Conservation (phyloP, 2,797 vertebrate species). For the Xerus rutilus region DNA sequence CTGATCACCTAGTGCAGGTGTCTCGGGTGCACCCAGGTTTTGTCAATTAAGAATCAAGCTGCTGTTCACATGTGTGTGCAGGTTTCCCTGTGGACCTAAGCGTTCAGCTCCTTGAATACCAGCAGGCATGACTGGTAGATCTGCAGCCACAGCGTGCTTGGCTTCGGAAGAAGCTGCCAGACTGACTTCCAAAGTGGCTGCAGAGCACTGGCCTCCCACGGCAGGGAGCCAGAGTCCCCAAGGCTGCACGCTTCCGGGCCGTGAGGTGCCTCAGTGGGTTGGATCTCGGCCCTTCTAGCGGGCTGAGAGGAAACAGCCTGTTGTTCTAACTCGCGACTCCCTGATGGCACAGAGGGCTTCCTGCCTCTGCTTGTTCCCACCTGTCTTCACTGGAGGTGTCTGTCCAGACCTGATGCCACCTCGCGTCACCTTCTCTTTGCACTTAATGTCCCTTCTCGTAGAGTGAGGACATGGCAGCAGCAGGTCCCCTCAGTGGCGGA, state of each 20-base stretch:
- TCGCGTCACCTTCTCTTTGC: background rate
- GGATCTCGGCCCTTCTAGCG: accelerated
- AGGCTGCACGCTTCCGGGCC: accelerated
- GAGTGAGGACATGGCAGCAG: background rate
- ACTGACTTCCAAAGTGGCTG: background rate
- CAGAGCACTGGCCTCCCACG: accelerated
- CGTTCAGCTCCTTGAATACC: too few relatives aligned
- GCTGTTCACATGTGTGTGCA: accelerated
- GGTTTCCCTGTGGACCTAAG: background rate
- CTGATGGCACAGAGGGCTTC: too few relatives aligned
- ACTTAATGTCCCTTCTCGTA: background rate
- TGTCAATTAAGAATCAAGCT: accelerated
- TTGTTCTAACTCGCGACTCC: accelerated
- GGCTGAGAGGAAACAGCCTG: accelerated
- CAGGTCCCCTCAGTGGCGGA: too few relatives aligned
- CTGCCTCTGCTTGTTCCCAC: background rate
- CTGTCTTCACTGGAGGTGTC: background rate
- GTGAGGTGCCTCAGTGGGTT: accelerated
- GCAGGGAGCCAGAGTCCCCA: accelerated
- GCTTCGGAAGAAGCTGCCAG: background rate
- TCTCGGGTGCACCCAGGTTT: background rate
- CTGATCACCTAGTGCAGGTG: background rate
- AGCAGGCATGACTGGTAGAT: background rate
- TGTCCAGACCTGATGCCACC: background rate
- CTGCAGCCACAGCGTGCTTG: accelerated